A percentile compares a stretch with the other conserved stretches of the same genome.
These are phyloP conservation scores for Calonectris borealis DNA, from an alignment of 2,113 vertebrate genomes.

Conservation along the genomic window DNA sequence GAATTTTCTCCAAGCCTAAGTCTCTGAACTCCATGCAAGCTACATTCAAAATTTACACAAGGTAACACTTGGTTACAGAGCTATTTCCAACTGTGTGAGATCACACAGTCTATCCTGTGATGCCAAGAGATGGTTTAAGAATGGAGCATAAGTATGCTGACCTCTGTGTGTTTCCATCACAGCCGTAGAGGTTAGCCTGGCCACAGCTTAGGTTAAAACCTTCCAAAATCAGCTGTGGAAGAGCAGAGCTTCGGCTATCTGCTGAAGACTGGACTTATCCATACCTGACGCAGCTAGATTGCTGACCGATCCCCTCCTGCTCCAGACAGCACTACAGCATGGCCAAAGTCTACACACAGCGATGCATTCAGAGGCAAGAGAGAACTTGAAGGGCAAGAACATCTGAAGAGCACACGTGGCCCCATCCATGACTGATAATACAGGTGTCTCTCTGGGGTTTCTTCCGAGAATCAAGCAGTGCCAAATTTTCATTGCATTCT, in stretches of 20 bases:
- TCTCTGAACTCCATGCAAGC: not conserved
- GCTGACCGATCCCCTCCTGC: not conserved
- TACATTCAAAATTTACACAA: not conserved
- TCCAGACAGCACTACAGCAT: not conserved
- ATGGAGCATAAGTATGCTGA: not conserved
- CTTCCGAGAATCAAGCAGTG: not conserved
- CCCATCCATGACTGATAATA: not conserved
- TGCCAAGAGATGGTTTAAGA: not conserved
- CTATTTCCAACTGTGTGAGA: not conserved
- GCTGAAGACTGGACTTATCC: not conserved
- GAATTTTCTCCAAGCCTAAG: not conserved
- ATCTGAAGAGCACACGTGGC: not conserved
- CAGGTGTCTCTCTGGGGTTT: not conserved
- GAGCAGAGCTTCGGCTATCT: not conserved
- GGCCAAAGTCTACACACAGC: not conserved
- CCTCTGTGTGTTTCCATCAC: not conserved
- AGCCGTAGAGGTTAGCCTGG: not conserved
- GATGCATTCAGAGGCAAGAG: not conserved
- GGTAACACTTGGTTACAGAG: not conserved
- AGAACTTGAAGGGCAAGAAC: not conserved
- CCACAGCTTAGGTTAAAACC: not conserved
- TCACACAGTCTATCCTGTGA: not conserved
- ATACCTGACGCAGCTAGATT: not conserved
- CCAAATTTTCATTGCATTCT: not conserved
- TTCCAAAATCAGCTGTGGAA: not conserved